A percentile compares a stretch with the other conserved stretches of the same genome.
Evolutionary conservation across 35 echinoderm and acorn worm species (phyloP).

Genomic region (Heliocidaris tuberculata): DNA sequence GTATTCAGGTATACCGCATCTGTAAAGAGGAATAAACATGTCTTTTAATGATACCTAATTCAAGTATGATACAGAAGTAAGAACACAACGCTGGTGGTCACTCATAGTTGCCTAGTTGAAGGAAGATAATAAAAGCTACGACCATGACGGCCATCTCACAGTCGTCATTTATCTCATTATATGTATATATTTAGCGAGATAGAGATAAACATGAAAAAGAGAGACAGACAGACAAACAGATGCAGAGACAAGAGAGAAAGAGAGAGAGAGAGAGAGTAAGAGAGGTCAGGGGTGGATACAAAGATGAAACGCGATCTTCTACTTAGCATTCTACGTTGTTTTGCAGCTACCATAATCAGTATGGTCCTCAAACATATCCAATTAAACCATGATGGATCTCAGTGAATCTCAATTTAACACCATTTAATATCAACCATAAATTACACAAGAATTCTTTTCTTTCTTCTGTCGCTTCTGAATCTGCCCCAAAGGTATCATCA

Average conservation of each 20-base stretch:
- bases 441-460: neutral
- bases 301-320: neutral
- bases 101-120: too few relatives aligned
- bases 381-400: neutral
- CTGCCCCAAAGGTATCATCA: neutral
- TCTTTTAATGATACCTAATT: too few relatives aligned
- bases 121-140: too few relatives aligned
- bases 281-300: neutral
- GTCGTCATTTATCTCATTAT: too few relatives aligned
- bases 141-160: too few relatives aligned
- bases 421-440: slow-evolving; percentile 19
- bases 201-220: neutral
- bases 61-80: too few relatives aligned
- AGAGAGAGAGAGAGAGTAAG: neutral
- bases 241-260: neutral
- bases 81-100: too few relatives aligned
- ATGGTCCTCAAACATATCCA: neutral
- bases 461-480: neutral
- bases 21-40: too few relatives aligned
- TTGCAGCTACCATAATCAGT: neutral
- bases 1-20: too few relatives aligned
- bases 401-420: slow-evolving; percentile 4
- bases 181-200: too few relatives aligned
- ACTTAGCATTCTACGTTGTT: neutral
- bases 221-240: neutral